Percentiles rank a stretch among this genome's conserved stretches.
Conservation (phyloP, 2,113 vertebrate genomes). For the Toxotes chatareus region DNA sequence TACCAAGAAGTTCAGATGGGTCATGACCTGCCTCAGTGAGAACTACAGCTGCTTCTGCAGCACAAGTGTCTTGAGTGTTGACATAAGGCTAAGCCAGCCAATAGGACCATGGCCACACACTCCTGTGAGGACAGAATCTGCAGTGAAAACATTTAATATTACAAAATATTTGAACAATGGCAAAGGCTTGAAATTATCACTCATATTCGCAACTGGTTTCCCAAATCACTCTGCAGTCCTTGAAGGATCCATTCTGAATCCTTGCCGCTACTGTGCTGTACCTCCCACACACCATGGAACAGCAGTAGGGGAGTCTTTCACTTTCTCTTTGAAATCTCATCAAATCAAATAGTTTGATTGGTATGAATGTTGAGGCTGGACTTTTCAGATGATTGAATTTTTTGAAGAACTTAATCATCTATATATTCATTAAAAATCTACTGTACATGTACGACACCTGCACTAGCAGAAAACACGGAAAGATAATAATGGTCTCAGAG, state of each 20-base stretch:
- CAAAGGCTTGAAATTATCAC: not conserved
- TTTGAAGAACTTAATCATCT: not conserved
- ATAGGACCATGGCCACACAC: no score
- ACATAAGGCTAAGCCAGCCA: not conserved
- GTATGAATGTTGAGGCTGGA: not conserved
- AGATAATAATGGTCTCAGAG: not conserved
- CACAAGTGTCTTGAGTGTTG: not conserved
- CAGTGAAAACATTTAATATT: not conserved
- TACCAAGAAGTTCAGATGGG: not conserved
- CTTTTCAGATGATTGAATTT: not conserved
- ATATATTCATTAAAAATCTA: not conserved
- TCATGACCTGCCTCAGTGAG: no score
- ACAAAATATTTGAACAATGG: not conserved
- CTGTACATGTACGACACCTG: no score
- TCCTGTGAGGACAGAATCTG: not conserved
- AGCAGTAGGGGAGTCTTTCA: not conserved
- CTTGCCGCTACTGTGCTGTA: not conserved
- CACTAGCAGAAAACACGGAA: not conserved
- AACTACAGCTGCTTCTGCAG: not conserved
- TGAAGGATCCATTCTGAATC: not conserved
- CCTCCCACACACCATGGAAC: constrained; percentile 3
- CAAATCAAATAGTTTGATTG: not conserved
- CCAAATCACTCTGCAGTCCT: not conserved
- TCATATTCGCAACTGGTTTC: not conserved
- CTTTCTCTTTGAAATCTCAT: constrained; percentile 15